A percentile compares a stretch with the other conserved stretches of the same genome.
Conservation (phyloP, 2,113 vertebrate species). For the Setophaga petechia region DNA sequence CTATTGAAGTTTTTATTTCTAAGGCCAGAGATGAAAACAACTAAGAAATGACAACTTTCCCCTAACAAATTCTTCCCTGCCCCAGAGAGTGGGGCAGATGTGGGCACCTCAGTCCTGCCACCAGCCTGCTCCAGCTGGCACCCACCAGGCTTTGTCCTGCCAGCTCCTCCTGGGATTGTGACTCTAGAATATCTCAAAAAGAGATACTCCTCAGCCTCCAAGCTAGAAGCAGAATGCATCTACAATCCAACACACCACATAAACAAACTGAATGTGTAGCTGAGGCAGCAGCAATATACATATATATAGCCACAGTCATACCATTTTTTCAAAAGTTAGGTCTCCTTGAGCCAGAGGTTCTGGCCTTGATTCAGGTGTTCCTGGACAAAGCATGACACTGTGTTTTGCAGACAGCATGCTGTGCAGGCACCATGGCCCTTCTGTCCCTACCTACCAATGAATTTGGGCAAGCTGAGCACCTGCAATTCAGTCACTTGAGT, state of each 20-base stretch:
- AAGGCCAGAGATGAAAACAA: neutral
- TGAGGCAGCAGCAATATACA: neutral
- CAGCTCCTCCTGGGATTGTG: neutral
- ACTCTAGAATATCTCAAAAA: neutral
- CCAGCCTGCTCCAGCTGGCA: neutral
- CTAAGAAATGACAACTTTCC: neutral
- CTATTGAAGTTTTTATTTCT: neutral
- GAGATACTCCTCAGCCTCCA: neutral
- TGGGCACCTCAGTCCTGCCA: neutral
- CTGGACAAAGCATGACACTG: neutral
- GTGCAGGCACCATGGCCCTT: neutral
- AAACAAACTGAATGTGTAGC: neutral
- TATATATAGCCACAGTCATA: neutral
- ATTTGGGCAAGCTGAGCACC: neutral
- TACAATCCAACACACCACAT: neutral
- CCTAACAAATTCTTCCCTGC: neutral
- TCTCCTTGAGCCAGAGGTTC: constrained; percentile 35
- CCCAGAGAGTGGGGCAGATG: neutral
- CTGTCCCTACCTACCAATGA: neutral
- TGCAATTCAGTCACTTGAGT: neutral
- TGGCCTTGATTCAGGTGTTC: neutral
- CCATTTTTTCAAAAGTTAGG: neutral
- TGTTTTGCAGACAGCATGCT: neutral
- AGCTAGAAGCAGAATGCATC: neutral
- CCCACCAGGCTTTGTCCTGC: neutral